phyloP scores from a whole-genome alignment of 1,140 invertebrate genomes.

The Laodelphax striatellus region DNA sequence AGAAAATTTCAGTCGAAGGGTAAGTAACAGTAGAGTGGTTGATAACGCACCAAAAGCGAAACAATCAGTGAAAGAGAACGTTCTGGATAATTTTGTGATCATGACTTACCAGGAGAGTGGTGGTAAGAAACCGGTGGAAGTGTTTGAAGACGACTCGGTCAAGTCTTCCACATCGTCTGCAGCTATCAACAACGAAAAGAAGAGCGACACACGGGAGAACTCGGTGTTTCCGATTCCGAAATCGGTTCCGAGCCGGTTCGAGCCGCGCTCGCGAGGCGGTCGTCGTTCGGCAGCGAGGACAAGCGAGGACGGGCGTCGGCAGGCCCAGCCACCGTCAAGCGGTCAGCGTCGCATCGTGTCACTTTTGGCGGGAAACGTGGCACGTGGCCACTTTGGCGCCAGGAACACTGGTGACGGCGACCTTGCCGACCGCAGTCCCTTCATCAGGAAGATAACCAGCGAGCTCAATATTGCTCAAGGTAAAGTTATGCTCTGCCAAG shows the following conservation, averaged over 20 bases:
- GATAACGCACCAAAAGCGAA: no score
- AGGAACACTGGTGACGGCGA: not conserved
- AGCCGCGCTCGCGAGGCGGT: constrained; percentile 15
- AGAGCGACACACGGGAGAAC: constrained; percentile 12
- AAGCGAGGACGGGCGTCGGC: not conserved
- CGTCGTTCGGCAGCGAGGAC: constrained; percentile 15
- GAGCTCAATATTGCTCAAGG: constrained; percentile 20
- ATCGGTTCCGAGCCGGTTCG: not conserved
- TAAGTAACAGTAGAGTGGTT: no score
- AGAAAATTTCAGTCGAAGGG: no score
- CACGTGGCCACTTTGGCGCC: not conserved
- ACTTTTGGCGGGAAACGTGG: constrained; percentile 14
- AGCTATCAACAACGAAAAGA: not conserved
- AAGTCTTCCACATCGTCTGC: constrained; percentile 14
- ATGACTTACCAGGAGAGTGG: constrained; percentile 17
- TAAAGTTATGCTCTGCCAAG: not conserved
- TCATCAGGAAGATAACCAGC: constrained; percentile 18
- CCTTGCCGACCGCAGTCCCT: not conserved
- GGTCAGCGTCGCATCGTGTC: constrained; percentile 22
- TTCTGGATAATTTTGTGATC: constrained; percentile 23
- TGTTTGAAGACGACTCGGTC: constrained; percentile 21
- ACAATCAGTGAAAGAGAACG: not conserved
- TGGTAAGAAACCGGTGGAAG: constrained; percentile 17
- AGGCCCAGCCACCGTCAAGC: constrained; percentile 12
- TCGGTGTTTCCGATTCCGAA: constrained; percentile 4